Base-by-base conservation (phyloP, 2,888 invertebrate species). In the Ashinkailepas kermadecensis region DNA sequence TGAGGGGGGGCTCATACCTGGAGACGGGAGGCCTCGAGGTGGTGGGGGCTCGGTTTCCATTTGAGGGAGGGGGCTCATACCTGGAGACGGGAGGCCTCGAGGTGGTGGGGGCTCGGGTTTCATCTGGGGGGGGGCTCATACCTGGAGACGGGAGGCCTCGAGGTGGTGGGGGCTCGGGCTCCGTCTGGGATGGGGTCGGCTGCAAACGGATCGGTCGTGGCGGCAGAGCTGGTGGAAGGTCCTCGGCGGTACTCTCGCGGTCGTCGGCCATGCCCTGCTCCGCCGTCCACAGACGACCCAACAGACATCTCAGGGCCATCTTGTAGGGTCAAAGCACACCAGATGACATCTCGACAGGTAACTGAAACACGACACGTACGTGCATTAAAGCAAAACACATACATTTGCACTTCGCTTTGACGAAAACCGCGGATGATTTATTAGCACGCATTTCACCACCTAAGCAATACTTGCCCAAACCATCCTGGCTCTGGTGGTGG, bases 151-250 rank as follows among this genome's bases (percentile, higher is more conserved):
- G 65, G 39, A 39, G 4, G 39, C 1, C 39, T 39, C 39, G 39
- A 23, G 23, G 70, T 15, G 12, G 70, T 39, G 39, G 13, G 15
- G 13, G 70, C 39, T 25, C 15, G 13, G 39, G 39, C 6, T 7
- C 39, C 39, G 39, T 15, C 15, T 70, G 25, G 7, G 39, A 39
- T 39, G 39, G 25, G 39, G 70, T 11, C 25, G 70, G 39, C 70
- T 15, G 62, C 7, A 15, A 18, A 3, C 70, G 70, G 67, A 25
- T 13, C 15, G 70, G 70, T 13, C 70, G 70, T 8, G 70, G 70
- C 70, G 70, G 70, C 70, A 70, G 70, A 25, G 70, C 70, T 39
- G 70, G 70, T 7, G 70, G 70, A 25, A 70, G 70, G 39, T 70
- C 70, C 70, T 70, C 70, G 6, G 70, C 70, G 2, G 70, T 70